phyloP scores from a whole-genome alignment of 2,888 invertebrate genomes.

The Flexamia atlantica region DNA sequence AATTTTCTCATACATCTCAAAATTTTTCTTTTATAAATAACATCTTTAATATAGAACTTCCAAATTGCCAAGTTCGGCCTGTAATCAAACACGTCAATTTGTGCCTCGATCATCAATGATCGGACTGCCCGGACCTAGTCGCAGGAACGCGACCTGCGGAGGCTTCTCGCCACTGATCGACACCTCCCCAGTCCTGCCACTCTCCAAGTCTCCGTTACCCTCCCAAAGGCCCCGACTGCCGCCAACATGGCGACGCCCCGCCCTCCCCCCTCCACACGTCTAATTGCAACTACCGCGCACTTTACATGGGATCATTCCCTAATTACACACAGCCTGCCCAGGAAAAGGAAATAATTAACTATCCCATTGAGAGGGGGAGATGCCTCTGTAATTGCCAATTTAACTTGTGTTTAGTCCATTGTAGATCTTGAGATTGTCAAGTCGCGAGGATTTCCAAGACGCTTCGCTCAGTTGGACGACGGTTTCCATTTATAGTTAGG shows the following conservation, averaged over 20 bases:
- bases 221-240: neutral
- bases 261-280: neutral
- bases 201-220: no score
- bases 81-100: no score
- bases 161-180: no score
- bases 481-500: neutral
- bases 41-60: no score
- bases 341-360: constrained; percentile 45
- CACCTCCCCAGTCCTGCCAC: no score
- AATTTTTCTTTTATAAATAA: no score
- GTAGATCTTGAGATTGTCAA: constrained; percentile 25
- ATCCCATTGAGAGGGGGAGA: constrained; percentile 30
- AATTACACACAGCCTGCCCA: constrained; percentile 28
- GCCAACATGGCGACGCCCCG: constrained; percentile 22
- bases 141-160: no score
- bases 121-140: no score
- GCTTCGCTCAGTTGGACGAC: neutral
- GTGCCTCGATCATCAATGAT: no score
- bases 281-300: constrained; percentile 39
- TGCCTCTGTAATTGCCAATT: constrained; percentile 29
- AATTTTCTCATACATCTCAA: no score
- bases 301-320: constrained; percentile 17
- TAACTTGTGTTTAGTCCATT: constrained; percentile 39
- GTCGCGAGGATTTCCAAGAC: neutral
- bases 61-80: no score